Percentiles rank a stretch among this genome's conserved stretches.
Conservation (phyloP, 2,113 vertebrate species). For the Sceloporus tristichus region DNA sequence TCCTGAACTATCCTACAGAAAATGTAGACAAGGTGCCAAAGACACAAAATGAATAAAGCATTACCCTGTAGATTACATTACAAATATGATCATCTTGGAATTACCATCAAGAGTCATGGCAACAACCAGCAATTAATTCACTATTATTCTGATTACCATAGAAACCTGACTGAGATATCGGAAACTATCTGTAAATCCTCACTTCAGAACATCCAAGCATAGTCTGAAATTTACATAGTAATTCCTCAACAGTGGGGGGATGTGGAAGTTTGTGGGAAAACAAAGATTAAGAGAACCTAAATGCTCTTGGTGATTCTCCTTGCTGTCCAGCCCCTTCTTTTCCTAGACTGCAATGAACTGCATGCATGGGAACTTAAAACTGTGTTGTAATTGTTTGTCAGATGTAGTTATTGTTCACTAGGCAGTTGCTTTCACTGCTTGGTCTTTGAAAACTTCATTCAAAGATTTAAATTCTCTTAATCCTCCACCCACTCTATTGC, state of each 20-base stretch:
- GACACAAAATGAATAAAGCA: constrained; percentile 20
- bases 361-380: neutral
- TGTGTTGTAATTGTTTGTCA: neutral
- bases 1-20: constrained; percentile 33
- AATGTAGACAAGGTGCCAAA: constrained; percentile 47
- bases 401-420: neutral
- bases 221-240: constrained; percentile 73
- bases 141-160: constrained; percentile 67
- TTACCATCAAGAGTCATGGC: constrained; percentile 58
- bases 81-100: constrained; percentile 48
- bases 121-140: constrained; percentile 68
- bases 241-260: constrained; percentile 51
- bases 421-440: neutral
- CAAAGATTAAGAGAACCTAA: constrained; percentile 39
- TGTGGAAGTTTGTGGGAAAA: constrained; percentile 44
- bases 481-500: neutral
- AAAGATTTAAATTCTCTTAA: constrained; percentile 22
- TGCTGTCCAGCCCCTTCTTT: constrained; percentile 15
- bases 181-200: constrained; percentile 69
- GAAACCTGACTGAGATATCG: constrained; percentile 66
- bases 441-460: neutral
- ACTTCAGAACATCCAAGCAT: constrained; percentile 59
- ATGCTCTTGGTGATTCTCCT: neutral
- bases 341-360: neutral
- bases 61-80: constrained; percentile 32